Base-by-base conservation (phyloP, 2,888 invertebrate species). In the Geotrupes spiniger region DNA sequence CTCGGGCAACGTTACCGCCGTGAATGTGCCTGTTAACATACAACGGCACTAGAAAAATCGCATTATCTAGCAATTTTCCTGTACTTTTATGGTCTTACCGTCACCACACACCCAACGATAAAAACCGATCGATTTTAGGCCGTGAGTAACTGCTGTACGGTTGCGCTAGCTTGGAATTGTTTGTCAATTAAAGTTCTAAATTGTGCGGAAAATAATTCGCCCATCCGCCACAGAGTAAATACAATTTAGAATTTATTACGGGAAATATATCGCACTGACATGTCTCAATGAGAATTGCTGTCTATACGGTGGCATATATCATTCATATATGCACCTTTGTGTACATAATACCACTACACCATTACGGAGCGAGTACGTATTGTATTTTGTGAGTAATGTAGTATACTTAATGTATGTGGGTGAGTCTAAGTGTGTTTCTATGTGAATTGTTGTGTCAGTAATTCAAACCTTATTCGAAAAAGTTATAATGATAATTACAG, bases 331-430 rank as follows among this genome's bases (percentile, higher is more conserved):
- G 44, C 49, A 49, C 45, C 45, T 45, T 41, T 41, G 45, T 41
- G 45, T 41, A 40, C 12, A 28, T 27, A 41, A 16, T 42, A 38
- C 44, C 36, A 48, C 47, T 50, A 46, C 47, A 42, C 37, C 48
- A 27, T 39, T 44, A 45, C 33, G 28, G 42, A 33, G 37, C 38
- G 49, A 54, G 46, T 46, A 49, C 43, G 44, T 51, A 46, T 46
- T 36, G 36, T 44, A 36, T 37, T 36, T 36, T 40, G 43, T 51
- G 50, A 54, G 49, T 54, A 54, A 52, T 54, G 42, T 39, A 31
- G 33, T 14, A 33, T 33, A 33, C 33, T 14, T 33, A 33, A 33
- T 14, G 33, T 14, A 33, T 33, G 21, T 21, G 6, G 6, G 4
- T 21, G 21, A 21, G 21, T n/a, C n/a, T n/a, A n/a, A n/a, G n/a